Evolutionary conservation across 1,140 invertebrate genomes (phyloP), one percentile per base, ranked within the genome.

Genomic region (Philopotamus ludificatus): DNA sequence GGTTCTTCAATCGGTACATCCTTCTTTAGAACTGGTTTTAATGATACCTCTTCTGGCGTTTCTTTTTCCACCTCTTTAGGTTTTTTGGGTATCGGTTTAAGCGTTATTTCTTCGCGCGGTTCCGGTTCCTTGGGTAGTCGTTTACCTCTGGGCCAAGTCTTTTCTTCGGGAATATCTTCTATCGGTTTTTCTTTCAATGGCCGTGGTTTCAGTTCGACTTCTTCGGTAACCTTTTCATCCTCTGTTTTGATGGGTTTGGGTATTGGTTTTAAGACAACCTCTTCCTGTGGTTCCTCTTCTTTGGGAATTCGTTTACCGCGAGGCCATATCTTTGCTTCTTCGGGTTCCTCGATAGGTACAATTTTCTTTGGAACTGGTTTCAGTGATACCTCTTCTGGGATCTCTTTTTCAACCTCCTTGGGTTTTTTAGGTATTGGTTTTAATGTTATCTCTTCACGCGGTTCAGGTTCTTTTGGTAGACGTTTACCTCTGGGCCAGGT

Each of bases 11-110:
- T 74, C 66, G 76, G 72, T 28, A 77, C 72, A 65, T 75, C 74
- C 12, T 73, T 69, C 70, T 73, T 72, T 26, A 76, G 74, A 18
- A 70, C 71, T 1, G 73, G 72, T 55, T 79, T 80, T 68, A 75
- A 7, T 78, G 76, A 73, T 71, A 75, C 50, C 62, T 79, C 73
- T 66, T 81, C 80, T 3, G 74, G 53, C 60, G 63, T 54, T 63
- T 75, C 67, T 72, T 78, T 70, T n/a, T 72, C 69, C 54, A 12
- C 68, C 42, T 73, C 67, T 20, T 72, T 66, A 51, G 65, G 75
- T 75, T 70, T 74, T 18, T 77, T 70, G 25, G 78, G 76, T 53
- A 79, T 79, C 1, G 81, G 81, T 63, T 85, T 83, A 1, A 84
- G 71, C 25, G 74, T 71, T 3, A 81, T 72, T 53, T 78, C 74